Base-by-base conservation (phyloP, 2,113 vertebrate genomes). In the Macquaria ambigua region DNA sequence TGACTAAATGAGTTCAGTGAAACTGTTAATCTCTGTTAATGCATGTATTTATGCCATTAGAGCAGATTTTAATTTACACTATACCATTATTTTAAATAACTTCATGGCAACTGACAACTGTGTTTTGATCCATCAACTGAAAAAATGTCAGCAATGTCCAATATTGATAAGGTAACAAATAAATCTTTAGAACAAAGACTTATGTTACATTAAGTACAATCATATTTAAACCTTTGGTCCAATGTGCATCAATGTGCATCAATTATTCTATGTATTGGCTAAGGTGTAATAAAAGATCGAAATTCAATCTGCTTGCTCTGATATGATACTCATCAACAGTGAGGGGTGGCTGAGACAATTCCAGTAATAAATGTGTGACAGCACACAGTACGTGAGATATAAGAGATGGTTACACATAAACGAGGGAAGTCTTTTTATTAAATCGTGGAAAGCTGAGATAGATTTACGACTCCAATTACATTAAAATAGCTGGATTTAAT, bases 251-350 rank as follows among this genome's bases (percentile, higher is more conserved):
- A n/a, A 3, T 25, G n/a, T n/a, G n/a, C n/a, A n/a, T n/a, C n/a
- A n/a, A 43, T 58, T 81, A 25, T 55, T 74, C 56, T 21, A 37
- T 66, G 15, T 28, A 52, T 63, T 48, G n/a, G 11, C 37, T 1
- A 23, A 55, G n/a, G 50, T 74, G 56, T 31, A 63, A 70, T 83
- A 25, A 79, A 69, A 64, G 68, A 74, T 82, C 0, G 4, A 74
- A 69, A 74, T 79, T 62, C 41, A 55, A 34, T 67, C 73, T 73
- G 50, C 70, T 67, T 14, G 46, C 53, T 75, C 46, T 28, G 10
- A 72, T 72, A 28, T 66, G 39, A 76, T 43, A 37, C 74, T 78
- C 69, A 79, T 85, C 78, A 75, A 37, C 78, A 78, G 12, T 18
- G 48, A 73, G 62, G 52, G 11, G 41, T 37, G 50, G 39, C 61